Percentiles rank a stretch among this genome's conserved stretches.
Evolutionary conservation across 2,888 invertebrate genomes (phyloP).

Genomic region (Eristalis pertinax): DNA sequence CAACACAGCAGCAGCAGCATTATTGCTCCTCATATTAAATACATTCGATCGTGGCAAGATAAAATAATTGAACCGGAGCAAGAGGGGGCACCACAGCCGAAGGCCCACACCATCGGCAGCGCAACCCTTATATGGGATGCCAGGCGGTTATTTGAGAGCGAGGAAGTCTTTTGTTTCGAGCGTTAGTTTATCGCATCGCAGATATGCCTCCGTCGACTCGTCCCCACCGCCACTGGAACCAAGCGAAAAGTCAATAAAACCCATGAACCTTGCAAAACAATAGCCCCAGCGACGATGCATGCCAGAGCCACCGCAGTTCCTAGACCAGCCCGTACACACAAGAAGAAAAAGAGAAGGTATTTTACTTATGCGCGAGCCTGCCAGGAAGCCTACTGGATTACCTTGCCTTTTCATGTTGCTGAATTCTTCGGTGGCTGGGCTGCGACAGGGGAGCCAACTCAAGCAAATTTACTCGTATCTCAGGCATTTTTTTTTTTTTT

Average conservation of each 20-base stretch:
- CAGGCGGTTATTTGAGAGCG: slow-evolving; percentile 57
- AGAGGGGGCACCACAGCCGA: slow-evolving; percentile 2
- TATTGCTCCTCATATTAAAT: slow-evolving; percentile 69
- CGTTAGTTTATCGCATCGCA: slow-evolving; percentile 68
- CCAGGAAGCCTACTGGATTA: slow-evolving; percentile 70
- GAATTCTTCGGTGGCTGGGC: slow-evolving; percentile 45
- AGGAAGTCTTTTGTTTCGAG: slow-evolving; percentile 70
- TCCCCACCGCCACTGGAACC: background rate
- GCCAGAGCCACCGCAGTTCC: slow-evolving; percentile 1
- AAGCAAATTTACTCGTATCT: slow-evolving; percentile 60
- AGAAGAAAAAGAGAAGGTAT: slow-evolving; percentile 37
- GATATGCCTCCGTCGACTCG: slow-evolving; percentile 25
- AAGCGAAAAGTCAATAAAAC: slow-evolving; percentile 66
- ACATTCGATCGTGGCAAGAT: slow-evolving; percentile 76
- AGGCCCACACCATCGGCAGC: slow-evolving; percentile 41
- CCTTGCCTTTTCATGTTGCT: slow-evolving; percentile 65
- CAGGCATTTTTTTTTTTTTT: slow-evolving; percentile 58
- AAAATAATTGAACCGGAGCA: slow-evolving; percentile 76
- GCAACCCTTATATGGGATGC: slow-evolving; percentile 64
- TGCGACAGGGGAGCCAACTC: background rate
- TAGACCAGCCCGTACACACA: slow-evolving; percentile 40
- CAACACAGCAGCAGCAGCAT: slow-evolving; percentile 23
- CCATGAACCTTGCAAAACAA: slow-evolving; percentile 67
- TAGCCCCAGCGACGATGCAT: slow-evolving; percentile 27
- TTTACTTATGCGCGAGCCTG: slow-evolving; percentile 66